These are phyloP conservation scores for Acanthisitta chloris DNA, from an alignment of 2,113 vertebrate genomes.

Conservation along the genomic window DNA sequence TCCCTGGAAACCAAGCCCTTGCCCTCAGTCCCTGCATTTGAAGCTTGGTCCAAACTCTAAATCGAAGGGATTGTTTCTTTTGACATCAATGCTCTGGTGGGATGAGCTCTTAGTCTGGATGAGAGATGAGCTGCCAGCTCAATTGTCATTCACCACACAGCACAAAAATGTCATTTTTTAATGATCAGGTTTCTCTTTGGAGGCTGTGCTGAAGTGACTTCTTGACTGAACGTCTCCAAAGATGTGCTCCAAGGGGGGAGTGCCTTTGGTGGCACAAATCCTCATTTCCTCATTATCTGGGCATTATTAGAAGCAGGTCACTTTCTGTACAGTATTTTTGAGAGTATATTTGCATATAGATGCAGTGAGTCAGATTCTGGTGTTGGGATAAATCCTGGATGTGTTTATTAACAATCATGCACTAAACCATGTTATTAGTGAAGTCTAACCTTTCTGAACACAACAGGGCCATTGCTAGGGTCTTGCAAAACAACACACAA, in stretches of 20 bases:
- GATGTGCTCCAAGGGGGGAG: background rate
- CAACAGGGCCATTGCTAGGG: background rate
- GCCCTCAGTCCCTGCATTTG: background rate
- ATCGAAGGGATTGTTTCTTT: background rate
- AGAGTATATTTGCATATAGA: background rate
- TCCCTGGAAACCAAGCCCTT: background rate
- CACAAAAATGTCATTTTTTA: slow-evolving; percentile 2
- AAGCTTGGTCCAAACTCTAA: background rate
- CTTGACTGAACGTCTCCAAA: background rate
- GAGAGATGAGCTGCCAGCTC: background rate
- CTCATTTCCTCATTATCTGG: slow-evolving; percentile 15
- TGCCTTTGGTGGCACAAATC: background rate
- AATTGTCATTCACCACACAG: background rate
- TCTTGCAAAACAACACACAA: background rate
- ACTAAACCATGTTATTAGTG: background rate
- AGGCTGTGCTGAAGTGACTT: background rate
- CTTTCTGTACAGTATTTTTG: background rate
- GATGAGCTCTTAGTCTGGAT: background rate
- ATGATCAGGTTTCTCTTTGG: background rate
- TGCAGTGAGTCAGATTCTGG: background rate
- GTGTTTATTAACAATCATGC: background rate
- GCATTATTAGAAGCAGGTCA: background rate
- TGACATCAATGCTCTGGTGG: background rate
- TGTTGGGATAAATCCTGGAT: background rate
- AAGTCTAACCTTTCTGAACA: background rate